Percentiles rank a stretch among this genome's conserved stretches.
Evolutionary conservation across 2,797 vertebrate species (phyloP).

Genomic region (Alfaro cultratus): DNA sequence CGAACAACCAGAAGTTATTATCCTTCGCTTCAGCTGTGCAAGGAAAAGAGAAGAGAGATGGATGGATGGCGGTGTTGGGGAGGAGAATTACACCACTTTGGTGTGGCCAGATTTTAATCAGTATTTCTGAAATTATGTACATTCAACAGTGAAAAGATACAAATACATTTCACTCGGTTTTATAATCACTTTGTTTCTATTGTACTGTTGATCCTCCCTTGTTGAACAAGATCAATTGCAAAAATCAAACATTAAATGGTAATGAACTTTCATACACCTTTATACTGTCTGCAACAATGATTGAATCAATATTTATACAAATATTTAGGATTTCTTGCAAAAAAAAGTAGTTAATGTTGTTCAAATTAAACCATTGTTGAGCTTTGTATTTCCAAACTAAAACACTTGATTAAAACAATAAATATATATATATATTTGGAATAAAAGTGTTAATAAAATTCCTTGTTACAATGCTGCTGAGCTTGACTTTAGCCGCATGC

Average conservation of each 20-base stretch:
- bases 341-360: neutral
- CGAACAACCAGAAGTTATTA: constrained; percentile 17
- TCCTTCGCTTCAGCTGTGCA: constrained; percentile 48
- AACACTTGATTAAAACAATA: neutral
- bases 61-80: neutral
- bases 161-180: neutral
- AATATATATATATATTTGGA: neutral
- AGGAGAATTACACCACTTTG: neutral
- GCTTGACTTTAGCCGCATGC: neutral
- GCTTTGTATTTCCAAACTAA: neutral
- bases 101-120: neutral
- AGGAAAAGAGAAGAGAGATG: neutral
- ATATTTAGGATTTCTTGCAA: neutral
- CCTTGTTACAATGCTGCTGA: neutral
- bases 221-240: neutral
- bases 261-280: neutral
- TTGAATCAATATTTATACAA: neutral
- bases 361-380: neutral
- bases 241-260: neutral
- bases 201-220: neutral
- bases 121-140: neutral
- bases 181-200: neutral
- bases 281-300: neutral
- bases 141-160: neutral
- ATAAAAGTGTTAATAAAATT: neutral